phyloP scores from a whole-genome alignment of 1,140 invertebrate genomes.

The Drosophila lacertosa region DNA sequence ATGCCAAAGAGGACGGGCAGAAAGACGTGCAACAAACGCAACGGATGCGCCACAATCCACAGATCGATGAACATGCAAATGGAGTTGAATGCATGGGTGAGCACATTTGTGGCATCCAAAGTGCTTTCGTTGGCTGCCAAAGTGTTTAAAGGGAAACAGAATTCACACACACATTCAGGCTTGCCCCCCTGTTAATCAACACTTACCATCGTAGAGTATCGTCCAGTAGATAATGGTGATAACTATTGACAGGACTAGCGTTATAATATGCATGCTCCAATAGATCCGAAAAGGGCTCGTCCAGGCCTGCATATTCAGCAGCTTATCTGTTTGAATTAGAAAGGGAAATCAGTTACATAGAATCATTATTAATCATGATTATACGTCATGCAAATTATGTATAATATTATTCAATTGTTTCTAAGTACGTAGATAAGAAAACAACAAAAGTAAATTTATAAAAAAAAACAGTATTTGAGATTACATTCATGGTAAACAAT shows the following conservation, averaged over 20 bases:
- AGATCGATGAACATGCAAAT: slow-evolving; percentile 90
- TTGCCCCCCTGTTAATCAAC: neutral
- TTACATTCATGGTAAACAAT: too few relatives aligned
- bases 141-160: neutral
- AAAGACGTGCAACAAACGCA: slow-evolving; percentile 89
- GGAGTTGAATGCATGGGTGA: slow-evolving; percentile 90
- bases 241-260: slow-evolving; percentile 85
- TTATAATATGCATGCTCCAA: slow-evolving; percentile 86
- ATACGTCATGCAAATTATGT: too few relatives aligned
- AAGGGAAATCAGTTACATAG: too few relatives aligned
- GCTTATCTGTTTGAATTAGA: slow-evolving; percentile 53
- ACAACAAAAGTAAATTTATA: too few relatives aligned
- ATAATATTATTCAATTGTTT: too few relatives aligned
- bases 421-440: too few relatives aligned
- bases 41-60: slow-evolving; percentile 88
- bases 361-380: too few relatives aligned
- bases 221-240: slow-evolving; percentile 88
- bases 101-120: slow-evolving; percentile 86
- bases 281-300: slow-evolving; percentile 85
- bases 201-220: slow-evolving; percentile 85
- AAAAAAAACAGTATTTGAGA: too few relatives aligned
- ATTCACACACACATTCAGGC: neutral
- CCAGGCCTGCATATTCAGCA: slow-evolving; percentile 64
- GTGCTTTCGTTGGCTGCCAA: slow-evolving; percentile 59
- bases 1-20: slow-evolving; percentile 87